Conservation (phyloP, 2,888 invertebrate species). For the Apocheima hispidaria region DNA sequence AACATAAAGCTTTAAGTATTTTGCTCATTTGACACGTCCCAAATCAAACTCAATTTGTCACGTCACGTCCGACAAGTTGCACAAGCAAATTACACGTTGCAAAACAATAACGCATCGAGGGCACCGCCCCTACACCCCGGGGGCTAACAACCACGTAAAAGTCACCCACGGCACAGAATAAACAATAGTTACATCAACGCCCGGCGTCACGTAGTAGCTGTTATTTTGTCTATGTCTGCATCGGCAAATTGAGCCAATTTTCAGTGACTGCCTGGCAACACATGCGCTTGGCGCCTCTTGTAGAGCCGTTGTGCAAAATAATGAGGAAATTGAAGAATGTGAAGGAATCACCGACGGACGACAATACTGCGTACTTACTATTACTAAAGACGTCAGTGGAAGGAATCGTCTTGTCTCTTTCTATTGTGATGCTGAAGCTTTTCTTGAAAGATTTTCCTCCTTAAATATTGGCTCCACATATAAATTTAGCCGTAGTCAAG, state of each 20-base stretch:
- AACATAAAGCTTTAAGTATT: too few species aligned
- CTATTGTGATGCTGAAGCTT: neutral
- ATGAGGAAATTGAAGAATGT: conserved; percentile 15
- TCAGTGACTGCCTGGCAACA: conserved; percentile 58
- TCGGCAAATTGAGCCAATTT: conserved; percentile 74
- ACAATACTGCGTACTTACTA: too few species aligned
- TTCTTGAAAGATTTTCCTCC: neutral
- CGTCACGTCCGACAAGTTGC: conserved; percentile 44
- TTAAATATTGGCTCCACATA: too few species aligned
- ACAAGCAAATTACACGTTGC: conserved; percentile 48
- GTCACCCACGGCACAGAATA: conserved; percentile 40
- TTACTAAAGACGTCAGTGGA: too few species aligned
- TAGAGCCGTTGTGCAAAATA: conserved; percentile 9
- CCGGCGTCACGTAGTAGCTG: conserved; percentile 38
- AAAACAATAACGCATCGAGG: conserved; percentile 51
- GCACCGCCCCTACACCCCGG: conserved; percentile 41
- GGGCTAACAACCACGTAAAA: conserved; percentile 57
- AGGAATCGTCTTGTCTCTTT: neutral
- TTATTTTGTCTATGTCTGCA: conserved; percentile 4
- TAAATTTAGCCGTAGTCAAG: too few species aligned
- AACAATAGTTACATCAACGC: conserved; percentile 31
- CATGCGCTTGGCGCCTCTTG: conserved; percentile 34
- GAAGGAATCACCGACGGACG: too few species aligned
- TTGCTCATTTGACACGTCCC: conserved; percentile 20
- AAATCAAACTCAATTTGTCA: conserved; percentile 41